phyloP scores from a whole-genome alignment of 2,888 invertebrate species.

The Unio pictorum region DNA sequence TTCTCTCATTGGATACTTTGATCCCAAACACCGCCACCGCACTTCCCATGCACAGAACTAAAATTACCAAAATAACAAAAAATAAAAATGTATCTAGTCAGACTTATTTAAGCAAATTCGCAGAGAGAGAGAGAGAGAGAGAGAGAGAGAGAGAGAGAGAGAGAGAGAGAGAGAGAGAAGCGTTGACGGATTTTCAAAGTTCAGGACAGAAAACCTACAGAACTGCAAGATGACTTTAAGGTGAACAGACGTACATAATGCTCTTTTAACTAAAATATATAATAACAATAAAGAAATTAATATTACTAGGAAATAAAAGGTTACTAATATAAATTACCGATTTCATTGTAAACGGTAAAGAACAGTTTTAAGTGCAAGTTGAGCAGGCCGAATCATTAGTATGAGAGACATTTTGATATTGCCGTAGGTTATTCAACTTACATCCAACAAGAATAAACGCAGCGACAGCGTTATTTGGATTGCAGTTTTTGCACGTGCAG shows the following conservation, averaged over 20 bases:
- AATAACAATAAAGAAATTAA: no score
- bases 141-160: background rate
- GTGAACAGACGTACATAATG: no score
- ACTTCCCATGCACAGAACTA: conserved; percentile 53
- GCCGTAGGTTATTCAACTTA: conserved; percentile 29
- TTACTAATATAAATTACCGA: no score
- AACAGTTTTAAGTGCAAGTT: no score
- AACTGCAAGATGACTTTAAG: no score
- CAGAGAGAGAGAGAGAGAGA: conserved; percentile 5
- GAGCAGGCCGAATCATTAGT: no score
- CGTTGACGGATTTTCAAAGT: background rate
- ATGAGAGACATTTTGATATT: no score
- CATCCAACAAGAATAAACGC: conserved; percentile 51
- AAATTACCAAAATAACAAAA: conserved; percentile 9
- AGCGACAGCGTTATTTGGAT: conserved; percentile 51
- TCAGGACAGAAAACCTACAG: no score
- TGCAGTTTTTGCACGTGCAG: conserved; percentile 57
- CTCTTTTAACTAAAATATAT: no score
- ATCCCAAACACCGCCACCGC: conserved; percentile 55
- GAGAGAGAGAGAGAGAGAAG: no score
- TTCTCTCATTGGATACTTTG: conserved; percentile 32
- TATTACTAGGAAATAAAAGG: no score
- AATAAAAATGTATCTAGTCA: background rate
- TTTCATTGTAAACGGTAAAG: no score
- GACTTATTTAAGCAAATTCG: background rate